phyloP scores from a whole-genome alignment of 2,888 invertebrate species.

The Tetranychus piercei region DNA sequence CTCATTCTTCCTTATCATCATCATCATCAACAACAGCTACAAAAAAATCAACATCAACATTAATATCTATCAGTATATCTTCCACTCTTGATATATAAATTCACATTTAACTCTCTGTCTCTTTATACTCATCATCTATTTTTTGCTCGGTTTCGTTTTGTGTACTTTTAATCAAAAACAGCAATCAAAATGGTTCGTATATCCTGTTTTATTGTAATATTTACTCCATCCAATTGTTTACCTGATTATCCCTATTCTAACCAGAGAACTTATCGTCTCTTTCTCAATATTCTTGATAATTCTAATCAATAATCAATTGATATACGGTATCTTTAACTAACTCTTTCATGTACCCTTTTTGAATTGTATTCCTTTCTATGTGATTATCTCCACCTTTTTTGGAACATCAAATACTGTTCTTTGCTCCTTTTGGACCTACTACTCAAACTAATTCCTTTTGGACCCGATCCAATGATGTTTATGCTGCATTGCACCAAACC shows the following conservation, averaged over 20 bases:
- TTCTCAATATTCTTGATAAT: neutral
- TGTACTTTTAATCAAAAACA: neutral
- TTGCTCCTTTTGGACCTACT: neutral
- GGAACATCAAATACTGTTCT: neutral
- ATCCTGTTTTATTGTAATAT: slow-evolving; percentile 3
- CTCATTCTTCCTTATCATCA: slow-evolving; percentile 1
- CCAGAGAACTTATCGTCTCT: too few species aligned
- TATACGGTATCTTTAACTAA: neutral
- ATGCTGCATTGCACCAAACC: neutral
- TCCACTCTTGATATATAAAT: neutral
- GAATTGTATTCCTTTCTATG: neutral
- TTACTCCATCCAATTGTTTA: neutral
- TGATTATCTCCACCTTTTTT: neutral
- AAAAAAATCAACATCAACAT: neutral
- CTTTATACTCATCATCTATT: neutral
- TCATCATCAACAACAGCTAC: neutral
- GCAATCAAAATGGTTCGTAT: neutral
- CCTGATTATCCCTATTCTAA: too few species aligned
- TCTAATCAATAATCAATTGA: neutral
- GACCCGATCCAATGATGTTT: neutral
- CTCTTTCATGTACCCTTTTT: neutral
- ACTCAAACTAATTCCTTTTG: neutral
- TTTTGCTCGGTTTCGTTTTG: neutral
- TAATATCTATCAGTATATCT: neutral
- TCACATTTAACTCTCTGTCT: neutral